These are phyloP conservation scores for Sinhomidia bicolor DNA, from an alignment of 2,888 invertebrate genomes.

Conservation along the genomic window DNA sequence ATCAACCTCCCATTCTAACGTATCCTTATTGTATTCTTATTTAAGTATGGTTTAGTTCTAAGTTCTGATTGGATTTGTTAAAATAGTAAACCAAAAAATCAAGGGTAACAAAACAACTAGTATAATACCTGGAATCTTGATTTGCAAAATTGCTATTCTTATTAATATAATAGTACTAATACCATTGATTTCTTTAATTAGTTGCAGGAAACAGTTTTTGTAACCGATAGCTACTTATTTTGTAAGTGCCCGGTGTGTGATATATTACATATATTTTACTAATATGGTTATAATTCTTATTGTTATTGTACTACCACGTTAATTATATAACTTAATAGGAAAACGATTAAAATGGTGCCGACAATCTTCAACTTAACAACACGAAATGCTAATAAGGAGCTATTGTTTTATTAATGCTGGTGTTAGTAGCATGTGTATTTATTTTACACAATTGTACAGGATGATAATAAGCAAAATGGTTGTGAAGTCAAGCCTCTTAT, in stretches of 20 bases:
- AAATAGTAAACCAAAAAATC: too few species aligned
- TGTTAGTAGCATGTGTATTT: background rate
- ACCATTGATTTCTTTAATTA: too few species aligned
- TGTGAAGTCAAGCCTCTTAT: background rate
- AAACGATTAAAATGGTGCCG: conserved; percentile 30
- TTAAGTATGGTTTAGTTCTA: too few species aligned
- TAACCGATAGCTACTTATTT: background rate
- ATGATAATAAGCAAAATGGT: background rate
- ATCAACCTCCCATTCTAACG: too few species aligned
- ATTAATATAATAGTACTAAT: too few species aligned
- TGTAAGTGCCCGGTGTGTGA: conserved; percentile 3
- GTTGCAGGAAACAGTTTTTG: background rate
- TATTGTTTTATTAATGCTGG: background rate
- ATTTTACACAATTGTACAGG: background rate
- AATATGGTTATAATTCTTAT: background rate
- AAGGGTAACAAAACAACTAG: too few species aligned
- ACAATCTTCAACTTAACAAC: background rate
- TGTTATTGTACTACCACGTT: background rate
- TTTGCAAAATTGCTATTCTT: background rate
- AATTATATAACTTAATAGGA: background rate
- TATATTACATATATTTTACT: background rate
- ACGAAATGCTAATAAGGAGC: background rate
- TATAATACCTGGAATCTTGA: background rate
- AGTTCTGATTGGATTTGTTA: too few species aligned
- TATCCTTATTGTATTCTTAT: too few species aligned